Conservation (phyloP, 2,113 vertebrate genomes). For the Penelope pileata region DNA sequence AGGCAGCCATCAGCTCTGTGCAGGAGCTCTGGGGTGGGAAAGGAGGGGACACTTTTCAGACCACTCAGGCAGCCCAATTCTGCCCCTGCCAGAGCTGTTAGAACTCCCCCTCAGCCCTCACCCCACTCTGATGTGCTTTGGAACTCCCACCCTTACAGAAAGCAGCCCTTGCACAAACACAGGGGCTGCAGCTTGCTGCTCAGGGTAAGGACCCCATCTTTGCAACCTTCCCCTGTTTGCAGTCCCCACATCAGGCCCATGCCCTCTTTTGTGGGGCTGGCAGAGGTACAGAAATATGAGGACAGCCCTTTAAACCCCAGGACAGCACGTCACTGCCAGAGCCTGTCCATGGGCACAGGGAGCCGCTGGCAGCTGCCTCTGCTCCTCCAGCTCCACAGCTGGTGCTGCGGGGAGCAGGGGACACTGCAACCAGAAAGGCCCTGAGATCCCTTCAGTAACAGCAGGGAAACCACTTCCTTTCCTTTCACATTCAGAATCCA, state of each 20-base stretch:
- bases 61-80: background rate
- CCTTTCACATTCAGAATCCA: background rate
- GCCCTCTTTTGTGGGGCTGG: accelerated
- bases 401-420: background rate
- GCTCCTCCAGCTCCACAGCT: background rate
- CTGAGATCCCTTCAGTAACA: background rate
- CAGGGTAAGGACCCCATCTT: background rate
- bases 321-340: background rate
- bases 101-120: background rate
- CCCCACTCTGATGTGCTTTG: accelerated
- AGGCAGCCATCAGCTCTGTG: background rate
- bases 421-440: background rate
- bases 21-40: background rate
- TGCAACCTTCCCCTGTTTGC: background rate
- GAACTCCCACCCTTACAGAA: background rate
- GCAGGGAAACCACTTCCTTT: background rate
- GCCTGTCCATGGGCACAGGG: background rate
- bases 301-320: background rate
- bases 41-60: background rate
- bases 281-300: background rate
- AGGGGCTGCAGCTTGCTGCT: background rate
- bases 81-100: background rate
- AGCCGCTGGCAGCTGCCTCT: background rate
- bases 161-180: background rate
- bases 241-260: background rate